Percentiles rank a stretch among this genome's conserved stretches.
Conservation (phyloP, 2,888 invertebrate genomes). For the Odontocolon sp. region DNA sequence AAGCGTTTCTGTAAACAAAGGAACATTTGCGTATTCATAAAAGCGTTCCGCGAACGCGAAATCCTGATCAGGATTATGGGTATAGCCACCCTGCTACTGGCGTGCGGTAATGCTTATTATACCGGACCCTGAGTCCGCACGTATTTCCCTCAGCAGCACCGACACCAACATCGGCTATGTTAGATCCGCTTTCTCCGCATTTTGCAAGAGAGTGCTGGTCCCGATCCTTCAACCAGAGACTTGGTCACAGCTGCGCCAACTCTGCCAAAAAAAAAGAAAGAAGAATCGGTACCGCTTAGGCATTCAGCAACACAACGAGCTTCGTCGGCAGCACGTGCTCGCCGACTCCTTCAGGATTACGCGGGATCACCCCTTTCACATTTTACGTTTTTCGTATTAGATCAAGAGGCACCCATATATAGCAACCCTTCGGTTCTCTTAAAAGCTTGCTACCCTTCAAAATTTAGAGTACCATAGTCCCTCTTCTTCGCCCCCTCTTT, state of each 20-base stretch:
- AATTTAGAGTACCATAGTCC: background rate
- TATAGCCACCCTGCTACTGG: conserved; percentile 27
- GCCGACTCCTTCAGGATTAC: conserved; percentile 59
- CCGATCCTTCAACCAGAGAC: conserved; percentile 20
- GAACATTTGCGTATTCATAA: conserved; percentile 69
- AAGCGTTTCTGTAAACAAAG: conserved; percentile 67
- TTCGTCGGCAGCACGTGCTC: conserved; percentile 33
- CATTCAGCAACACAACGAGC: conserved; percentile 11
- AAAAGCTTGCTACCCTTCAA: conserved; percentile 41
- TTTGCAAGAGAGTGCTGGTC: conserved; percentile 28
- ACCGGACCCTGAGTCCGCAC: conserved; percentile 50
- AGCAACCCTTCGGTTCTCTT: conserved; percentile 36
- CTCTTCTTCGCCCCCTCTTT: conserved; percentile 16
- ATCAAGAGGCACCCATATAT: conserved; percentile 25
- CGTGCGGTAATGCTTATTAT: conserved; percentile 71
- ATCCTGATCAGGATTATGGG: conserved; percentile 76
- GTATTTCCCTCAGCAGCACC: conserved; percentile 5
- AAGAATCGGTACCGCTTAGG: conserved; percentile 12
- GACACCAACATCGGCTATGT: conserved; percentile 13
- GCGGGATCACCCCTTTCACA: conserved; percentile 31
- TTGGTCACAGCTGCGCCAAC: conserved; percentile 9
- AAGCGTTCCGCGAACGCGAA: conserved; percentile 67
- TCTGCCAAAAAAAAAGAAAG: background rate
- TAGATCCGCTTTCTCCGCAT: conserved; percentile 10
- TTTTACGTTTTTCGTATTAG: conserved; percentile 54